Evolutionary conservation across 2,797 vertebrate species (phyloP).

Genomic region (Bradypodion ventrale): DNA sequence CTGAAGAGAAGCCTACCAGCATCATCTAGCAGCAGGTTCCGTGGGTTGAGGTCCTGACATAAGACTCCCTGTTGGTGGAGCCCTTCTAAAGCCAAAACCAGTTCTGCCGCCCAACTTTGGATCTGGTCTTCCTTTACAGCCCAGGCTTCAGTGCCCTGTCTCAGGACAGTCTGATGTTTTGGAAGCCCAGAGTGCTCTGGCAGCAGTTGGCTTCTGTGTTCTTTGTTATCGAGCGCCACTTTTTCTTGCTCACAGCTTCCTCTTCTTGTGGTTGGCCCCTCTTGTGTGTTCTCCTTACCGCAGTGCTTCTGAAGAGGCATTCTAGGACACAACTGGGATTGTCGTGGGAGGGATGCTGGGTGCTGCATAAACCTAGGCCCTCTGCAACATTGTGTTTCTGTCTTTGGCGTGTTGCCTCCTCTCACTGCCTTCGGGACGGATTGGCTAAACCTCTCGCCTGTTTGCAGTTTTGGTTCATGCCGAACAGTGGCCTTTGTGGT

Average conservation of each 20-base stretch:
- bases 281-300: fast-evolving
- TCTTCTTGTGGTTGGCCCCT: slow-evolving; percentile 47
- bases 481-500: neutral
- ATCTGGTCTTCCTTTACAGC: slow-evolving; percentile 86
- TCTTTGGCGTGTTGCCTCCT: slow-evolving; percentile 1
- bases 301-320: neutral
- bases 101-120: slow-evolving; percentile 91
- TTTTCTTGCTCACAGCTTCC: slow-evolving; percentile 45
- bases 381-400: neutral
- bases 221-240: slow-evolving; percentile 16
- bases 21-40: slow-evolving; percentile 88
- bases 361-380: neutral
- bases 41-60: slow-evolving; percentile 94
- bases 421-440: neutral
- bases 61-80: slow-evolving; percentile 93
- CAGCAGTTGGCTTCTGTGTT: neutral
- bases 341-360: neutral
- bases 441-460: slow-evolving; percentile 10
- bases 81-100: slow-evolving; percentile 90
- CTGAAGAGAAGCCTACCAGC: slow-evolving; percentile 78
- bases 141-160: slow-evolving; percentile 57
- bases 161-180: neutral
- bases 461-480: neutral
- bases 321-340: slow-evolving; percentile 33
- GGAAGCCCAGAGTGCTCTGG: slow-evolving; percentile 18